Conservation (phyloP, 2,888 invertebrate genomes). For the Acanthosoma haemorrhoidale region DNA sequence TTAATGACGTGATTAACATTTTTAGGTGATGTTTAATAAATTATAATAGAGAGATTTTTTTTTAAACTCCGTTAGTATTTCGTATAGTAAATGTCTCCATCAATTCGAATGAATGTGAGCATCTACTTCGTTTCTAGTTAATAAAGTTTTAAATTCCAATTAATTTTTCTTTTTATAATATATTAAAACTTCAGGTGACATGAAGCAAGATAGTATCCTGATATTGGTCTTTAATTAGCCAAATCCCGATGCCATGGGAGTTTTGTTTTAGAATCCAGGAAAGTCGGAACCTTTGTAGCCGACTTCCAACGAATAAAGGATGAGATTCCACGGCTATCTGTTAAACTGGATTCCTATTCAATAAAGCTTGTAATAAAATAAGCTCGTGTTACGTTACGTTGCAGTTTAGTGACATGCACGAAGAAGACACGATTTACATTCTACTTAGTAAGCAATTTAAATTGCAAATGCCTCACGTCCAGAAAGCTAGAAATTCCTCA, state of each 20-base stretch:
- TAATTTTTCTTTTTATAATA: no score
- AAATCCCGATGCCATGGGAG: no score
- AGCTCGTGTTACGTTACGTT: not conserved
- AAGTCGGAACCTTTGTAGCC: not conserved
- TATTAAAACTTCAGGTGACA: not conserved
- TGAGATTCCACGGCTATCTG: not conserved
- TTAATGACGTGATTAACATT: no score
- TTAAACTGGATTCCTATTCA: not conserved
- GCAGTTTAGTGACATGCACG: constrained; percentile 13
- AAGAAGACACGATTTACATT: constrained; percentile 6
- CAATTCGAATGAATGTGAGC: no score
- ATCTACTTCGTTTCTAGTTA: no score
- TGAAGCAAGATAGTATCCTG: not conserved
- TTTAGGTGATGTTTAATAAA: no score
- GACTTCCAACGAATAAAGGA: not conserved
- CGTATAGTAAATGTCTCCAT: no score
- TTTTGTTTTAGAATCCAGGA: no score
- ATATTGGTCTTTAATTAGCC: not conserved
- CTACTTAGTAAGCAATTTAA: constrained; percentile 11
- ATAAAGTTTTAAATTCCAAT: no score
- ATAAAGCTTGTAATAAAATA: constrained; percentile 3
- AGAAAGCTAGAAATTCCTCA: constrained; percentile 10
- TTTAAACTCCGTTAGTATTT: no score
- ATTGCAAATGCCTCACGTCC: not conserved
- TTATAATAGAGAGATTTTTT: no score